phyloP scores from a whole-genome alignment of 2,888 invertebrate genomes.

The Lochmaea capreae region DNA sequence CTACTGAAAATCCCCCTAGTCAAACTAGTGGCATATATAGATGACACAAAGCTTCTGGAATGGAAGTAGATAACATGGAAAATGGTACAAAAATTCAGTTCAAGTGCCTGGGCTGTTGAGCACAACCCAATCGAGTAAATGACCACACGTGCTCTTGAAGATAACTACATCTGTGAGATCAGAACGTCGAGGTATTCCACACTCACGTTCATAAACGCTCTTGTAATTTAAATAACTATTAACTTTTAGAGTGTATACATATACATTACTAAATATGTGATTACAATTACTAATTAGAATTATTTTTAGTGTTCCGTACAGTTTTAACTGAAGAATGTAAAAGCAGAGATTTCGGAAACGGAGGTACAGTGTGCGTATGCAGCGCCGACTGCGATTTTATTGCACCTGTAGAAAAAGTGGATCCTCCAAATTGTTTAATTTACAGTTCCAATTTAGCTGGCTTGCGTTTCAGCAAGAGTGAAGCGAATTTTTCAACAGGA shows the following conservation, averaged over 20 bases:
- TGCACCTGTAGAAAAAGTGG: slow-evolving; percentile 4
- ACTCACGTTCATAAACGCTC: not conserved
- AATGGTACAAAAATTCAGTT: too few relatives aligned
- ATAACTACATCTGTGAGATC: too few relatives aligned
- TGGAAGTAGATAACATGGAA: too few relatives aligned
- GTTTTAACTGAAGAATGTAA: not conserved
- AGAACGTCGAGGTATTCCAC: too few relatives aligned
- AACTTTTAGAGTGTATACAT: too few relatives aligned
- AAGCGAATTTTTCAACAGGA: not conserved
- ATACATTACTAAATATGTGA: too few relatives aligned
- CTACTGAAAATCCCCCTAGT: too few relatives aligned
- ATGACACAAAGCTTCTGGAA: too few relatives aligned
- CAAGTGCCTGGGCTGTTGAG: too few relatives aligned
- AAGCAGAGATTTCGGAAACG: slow-evolving; percentile 8
- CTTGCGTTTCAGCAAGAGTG: slow-evolving; percentile 11
- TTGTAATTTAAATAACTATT: not conserved
- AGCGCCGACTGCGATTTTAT: slow-evolving; percentile 14
- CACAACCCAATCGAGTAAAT: too few relatives aligned
- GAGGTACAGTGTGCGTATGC: slow-evolving; percentile 16
- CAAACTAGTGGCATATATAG: too few relatives aligned
- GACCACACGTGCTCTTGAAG: too few relatives aligned
- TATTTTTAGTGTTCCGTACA: not conserved
- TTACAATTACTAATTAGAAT: not conserved
- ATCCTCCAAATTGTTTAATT: not conserved
- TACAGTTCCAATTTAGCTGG: slow-evolving; percentile 18